Conservation (phyloP, 2,888 invertebrate species). For the Catocala fraxini region DNA sequence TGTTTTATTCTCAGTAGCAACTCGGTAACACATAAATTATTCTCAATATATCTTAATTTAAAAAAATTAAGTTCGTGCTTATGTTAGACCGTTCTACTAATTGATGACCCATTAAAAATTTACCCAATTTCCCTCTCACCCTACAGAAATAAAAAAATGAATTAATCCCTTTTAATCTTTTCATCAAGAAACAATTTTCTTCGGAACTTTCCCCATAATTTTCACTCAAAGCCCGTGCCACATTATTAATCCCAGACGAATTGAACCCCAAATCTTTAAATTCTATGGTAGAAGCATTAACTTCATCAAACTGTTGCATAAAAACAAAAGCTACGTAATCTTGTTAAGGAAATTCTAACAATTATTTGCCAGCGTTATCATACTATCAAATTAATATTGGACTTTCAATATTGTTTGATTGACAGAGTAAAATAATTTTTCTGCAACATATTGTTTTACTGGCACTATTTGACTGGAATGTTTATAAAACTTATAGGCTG, state of each 20-base stretch:
- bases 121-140: neutral
- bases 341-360: conserved; percentile 56
- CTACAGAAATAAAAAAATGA: neutral
- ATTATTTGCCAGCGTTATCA: conserved; percentile 51
- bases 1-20: too few species aligned
- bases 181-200: conserved; percentile 12
- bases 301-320: conserved; percentile 16
- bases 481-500: conserved; percentile 17
- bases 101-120: too few species aligned
- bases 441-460: conserved; percentile 4
- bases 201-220: conserved; percentile 10
- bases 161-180: conserved; percentile 7
- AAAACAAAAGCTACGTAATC: conserved; percentile 44
- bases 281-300: conserved; percentile 17
- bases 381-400: conserved; percentile 53
- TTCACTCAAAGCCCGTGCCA: conserved; percentile 1
- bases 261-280: conserved; percentile 24
- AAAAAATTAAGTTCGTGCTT: too few species aligned
- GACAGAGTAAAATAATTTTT: conserved; percentile 23
- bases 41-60: too few species aligned
- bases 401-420: conserved; percentile 24
- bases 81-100: too few species aligned
- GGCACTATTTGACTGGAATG: neutral
- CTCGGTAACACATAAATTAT: too few species aligned
- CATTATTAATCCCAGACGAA: conserved; percentile 24